These are phyloP conservation scores for Lepidurus couesii DNA, from an alignment of 1,140 invertebrate genomes.

Conservation along the genomic window DNA sequence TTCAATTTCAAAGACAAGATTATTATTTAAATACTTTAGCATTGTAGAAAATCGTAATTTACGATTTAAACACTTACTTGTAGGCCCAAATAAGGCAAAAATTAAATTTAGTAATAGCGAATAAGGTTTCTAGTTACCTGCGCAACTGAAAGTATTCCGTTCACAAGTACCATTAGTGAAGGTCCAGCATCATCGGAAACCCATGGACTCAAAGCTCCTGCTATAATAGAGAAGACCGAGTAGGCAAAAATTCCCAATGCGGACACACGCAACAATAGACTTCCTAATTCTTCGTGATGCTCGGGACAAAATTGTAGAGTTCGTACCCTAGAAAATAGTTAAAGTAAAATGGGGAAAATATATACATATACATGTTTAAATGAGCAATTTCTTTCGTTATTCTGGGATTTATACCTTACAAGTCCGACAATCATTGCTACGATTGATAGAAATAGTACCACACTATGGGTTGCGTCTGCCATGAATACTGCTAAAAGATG, in stretches of 20 bases:
- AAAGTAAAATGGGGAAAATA: constrained; percentile 20
- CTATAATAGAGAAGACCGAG: constrained; percentile 86
- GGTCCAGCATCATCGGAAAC: constrained; percentile 62
- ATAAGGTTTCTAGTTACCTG: constrained; percentile 52
- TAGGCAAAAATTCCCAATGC: constrained; percentile 88
- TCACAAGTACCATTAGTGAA: constrained; percentile 82
- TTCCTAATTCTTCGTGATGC: constrained; percentile 76
- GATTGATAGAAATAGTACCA: constrained; percentile 76
- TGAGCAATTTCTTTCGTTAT: background rate
- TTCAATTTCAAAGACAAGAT: constrained; percentile 42
- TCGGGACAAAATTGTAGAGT: constrained; percentile 80
- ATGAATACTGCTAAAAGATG: constrained; percentile 70
- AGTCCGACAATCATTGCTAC: constrained; percentile 85
- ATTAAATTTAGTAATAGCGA: background rate
- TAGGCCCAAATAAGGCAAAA: no score
- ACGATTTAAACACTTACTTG: no score
- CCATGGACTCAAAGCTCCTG: constrained; percentile 73
- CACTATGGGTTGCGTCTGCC: constrained; percentile 82
- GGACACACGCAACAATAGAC: constrained; percentile 81
- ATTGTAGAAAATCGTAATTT: no score
- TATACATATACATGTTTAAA: background rate
- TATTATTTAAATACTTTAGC: no score
- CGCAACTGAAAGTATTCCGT: constrained; percentile 73
- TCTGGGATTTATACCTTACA: constrained; percentile 58
- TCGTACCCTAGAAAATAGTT: constrained; percentile 62